Percentiles rank a stretch among this genome's conserved stretches.
phyloP scores from a whole-genome alignment of 2,888 invertebrate genomes.

The Metallyticus violacea region DNA sequence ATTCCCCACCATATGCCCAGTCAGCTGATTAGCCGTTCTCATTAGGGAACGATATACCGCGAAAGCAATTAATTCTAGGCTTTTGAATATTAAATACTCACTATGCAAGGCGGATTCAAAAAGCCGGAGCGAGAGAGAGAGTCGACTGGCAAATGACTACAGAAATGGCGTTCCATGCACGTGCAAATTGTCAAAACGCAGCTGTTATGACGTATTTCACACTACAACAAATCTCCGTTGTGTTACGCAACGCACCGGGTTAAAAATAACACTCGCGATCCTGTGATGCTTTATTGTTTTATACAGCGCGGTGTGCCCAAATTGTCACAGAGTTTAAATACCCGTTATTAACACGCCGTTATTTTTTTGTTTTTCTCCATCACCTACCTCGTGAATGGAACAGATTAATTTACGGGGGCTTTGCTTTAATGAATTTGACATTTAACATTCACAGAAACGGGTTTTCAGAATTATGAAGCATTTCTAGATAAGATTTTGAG shows the following conservation, averaged over 20 bases:
- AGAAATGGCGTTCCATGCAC: neutral
- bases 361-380: no score
- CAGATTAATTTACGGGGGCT: no score
- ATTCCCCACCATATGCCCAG: no score
- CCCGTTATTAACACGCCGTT: neutral
- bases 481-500: no score
- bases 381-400: no score
- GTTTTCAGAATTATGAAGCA: no score
- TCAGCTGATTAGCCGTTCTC: neutral
- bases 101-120: neutral
- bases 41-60: neutral
- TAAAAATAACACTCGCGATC: neutral
- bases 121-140: neutral
- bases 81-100: neutral
- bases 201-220: neutral
- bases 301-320: neutral
- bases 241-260: neutral
- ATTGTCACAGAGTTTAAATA: no score
- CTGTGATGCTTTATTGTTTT: neutral
- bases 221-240: neutral
- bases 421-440: no score
- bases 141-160: no score
- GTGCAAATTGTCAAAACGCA: neutral
- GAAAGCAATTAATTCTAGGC: neutral
- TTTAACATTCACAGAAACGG: no score